A percentile compares a stretch with the other conserved stretches of the same genome.
Evolutionary conservation across 2,888 invertebrate species (phyloP).

Genomic region (Malacosoma neustria): DNA sequence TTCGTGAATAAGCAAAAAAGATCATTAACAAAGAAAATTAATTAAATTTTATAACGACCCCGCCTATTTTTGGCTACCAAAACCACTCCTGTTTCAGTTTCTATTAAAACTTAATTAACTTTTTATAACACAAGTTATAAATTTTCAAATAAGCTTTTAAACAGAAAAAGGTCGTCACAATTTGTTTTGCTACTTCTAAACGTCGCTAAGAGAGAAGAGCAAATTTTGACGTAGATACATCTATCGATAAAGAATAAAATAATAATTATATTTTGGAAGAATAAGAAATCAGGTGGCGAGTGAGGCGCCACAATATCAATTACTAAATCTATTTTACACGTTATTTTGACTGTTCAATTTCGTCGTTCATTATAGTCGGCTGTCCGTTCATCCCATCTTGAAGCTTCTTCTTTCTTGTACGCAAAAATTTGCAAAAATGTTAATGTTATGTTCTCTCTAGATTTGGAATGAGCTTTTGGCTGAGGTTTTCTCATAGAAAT

Average conservation of each 20-base stretch:
- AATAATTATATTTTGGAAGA: too few relatives aligned
- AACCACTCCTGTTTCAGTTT: constrained; percentile 68
- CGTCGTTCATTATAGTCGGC: too few relatives aligned
- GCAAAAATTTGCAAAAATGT: too few relatives aligned
- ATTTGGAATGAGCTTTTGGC: too few relatives aligned
- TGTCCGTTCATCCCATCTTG: too few relatives aligned
- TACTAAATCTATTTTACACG: too few relatives aligned
- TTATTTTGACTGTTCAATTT: too few relatives aligned
- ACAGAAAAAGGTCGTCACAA: constrained; percentile 51
- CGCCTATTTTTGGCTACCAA: constrained; percentile 75
- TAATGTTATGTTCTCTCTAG: too few relatives aligned
- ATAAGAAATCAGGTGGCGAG: too few relatives aligned
- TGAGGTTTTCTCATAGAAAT: too few relatives aligned
- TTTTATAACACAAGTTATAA: constrained; percentile 55
- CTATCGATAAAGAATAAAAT: not conserved
- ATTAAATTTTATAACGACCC: constrained; percentile 71
- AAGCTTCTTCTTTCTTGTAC: too few relatives aligned
- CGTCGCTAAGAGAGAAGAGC: constrained; percentile 51
- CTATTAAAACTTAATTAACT: constrained; percentile 76
- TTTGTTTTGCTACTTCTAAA: constrained; percentile 73
- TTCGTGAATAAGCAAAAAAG: constrained; percentile 31
- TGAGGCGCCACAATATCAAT: too few relatives aligned
- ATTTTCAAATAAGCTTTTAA: constrained; percentile 55
- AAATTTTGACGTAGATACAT: not conserved
- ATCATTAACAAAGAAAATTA: constrained; percentile 64